These are phyloP conservation scores for Torymus tubicola DNA, from an alignment of 2,888 invertebrate genomes.

Conservation along the genomic window DNA sequence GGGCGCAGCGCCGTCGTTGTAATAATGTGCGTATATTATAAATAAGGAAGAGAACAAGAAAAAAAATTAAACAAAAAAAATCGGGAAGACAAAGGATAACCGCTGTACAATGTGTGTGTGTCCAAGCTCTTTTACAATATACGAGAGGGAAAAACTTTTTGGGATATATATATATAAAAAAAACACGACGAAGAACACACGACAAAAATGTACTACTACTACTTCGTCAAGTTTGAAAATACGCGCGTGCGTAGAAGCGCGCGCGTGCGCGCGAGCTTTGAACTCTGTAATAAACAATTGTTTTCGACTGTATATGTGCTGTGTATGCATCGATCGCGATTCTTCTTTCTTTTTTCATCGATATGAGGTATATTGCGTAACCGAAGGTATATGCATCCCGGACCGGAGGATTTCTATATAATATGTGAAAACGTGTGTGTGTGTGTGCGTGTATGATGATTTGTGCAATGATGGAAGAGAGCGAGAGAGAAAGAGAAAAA, in stretches of 20 bases:
- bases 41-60: too few species aligned
- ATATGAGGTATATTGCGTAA: background rate
- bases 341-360: slow-evolving; percentile 21
- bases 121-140: slow-evolving; percentile 27
- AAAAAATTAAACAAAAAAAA: too few species aligned
- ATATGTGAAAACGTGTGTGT: too few species aligned
- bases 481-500: background rate
- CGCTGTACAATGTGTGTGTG: slow-evolving; percentile 2
- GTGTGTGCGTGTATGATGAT: too few species aligned
- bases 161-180: background rate
- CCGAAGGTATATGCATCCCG: too few species aligned
- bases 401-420: too few species aligned
- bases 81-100: background rate
- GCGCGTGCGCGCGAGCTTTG: slow-evolving; percentile 13
- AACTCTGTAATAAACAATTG: slow-evolving; percentile 7
- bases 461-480: too few species aligned
- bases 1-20: slow-evolving; percentile 33
- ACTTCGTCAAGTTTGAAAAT: too few species aligned
- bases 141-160: background rate
- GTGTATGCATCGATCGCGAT: slow-evolving; percentile 29
- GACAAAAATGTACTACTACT: too few species aligned
- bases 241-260: background rate
- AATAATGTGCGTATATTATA: slow-evolving; percentile 10
- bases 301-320: slow-evolving; percentile 39
- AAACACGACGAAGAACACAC: background rate